phyloP scores from a whole-genome alignment of 2,888 invertebrate species.

The Panopea generosa region DNA sequence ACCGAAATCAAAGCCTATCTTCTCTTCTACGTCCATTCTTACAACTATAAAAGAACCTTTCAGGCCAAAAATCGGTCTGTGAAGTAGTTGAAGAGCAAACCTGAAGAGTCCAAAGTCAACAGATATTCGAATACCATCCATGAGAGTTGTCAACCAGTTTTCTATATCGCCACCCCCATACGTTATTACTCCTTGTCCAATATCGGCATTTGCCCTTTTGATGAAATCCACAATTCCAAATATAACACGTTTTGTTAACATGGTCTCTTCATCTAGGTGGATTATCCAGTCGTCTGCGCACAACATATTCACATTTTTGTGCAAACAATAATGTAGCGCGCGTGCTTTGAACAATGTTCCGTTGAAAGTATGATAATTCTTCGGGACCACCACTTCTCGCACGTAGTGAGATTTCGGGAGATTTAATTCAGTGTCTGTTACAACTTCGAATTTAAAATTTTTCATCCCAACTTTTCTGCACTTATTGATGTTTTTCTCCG shows the following conservation, averaged over 20 bases:
- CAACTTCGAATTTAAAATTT: constrained; percentile 67
- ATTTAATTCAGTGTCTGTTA: constrained; percentile 1
- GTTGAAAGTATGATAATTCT: constrained; percentile 29
- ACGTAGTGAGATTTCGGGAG: constrained; percentile 11
- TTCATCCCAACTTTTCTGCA: constrained; percentile 63
- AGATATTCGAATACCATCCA: constrained; percentile 34
- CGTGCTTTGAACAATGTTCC: constrained; percentile 6
- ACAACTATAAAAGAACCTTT: constrained; percentile 54
- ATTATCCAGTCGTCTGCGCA: constrained; percentile 49
- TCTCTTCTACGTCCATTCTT: constrained; percentile 32
- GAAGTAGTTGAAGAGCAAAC: constrained; percentile 30
- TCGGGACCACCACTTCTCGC: constrained; percentile 37
- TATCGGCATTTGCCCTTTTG: constrained; percentile 28
- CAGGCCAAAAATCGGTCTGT: constrained; percentile 42
- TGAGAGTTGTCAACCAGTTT: constrained; percentile 49
- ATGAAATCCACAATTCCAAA: constrained; percentile 48
- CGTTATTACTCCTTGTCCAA: constrained; percentile 54
- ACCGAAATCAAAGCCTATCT: constrained; percentile 49
- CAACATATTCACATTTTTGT: constrained; percentile 35
- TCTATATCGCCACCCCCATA: constrained; percentile 42
- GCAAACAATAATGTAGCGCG: constrained; percentile 44
- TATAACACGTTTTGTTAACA: constrained; percentile 33
- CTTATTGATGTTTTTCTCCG: constrained; percentile 31
- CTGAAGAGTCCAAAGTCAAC: constrained; percentile 46
- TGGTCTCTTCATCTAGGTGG: constrained; percentile 49